A percentile compares a stretch with the other conserved stretches of the same genome.
Conservation (phyloP, 2,797 vertebrate species). For the Florisuga fusca region DNA sequence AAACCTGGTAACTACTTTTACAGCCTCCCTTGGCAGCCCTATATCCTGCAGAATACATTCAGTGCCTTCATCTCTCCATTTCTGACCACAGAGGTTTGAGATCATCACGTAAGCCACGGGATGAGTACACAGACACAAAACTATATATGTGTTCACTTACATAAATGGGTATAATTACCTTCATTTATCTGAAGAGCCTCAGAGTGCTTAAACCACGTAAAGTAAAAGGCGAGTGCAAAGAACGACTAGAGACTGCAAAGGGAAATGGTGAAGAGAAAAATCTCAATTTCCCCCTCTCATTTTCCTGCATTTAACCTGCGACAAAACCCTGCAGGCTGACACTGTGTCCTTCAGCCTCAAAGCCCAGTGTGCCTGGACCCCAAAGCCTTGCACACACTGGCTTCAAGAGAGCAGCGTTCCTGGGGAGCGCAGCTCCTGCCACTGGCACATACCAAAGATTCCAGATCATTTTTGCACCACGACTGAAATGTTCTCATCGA, state of each 20-base stretch:
- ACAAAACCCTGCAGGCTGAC: neutral
- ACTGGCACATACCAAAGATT: constrained; percentile 80
- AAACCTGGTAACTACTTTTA: neutral
- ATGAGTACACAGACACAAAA: fast-evolving
- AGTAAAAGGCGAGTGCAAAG: neutral
- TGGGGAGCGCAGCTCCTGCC: constrained; percentile 48
- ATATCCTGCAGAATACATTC: neutral
- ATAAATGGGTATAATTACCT: neutral
- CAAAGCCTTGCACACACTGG: neutral
- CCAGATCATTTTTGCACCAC: constrained; percentile 59
- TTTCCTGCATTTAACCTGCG: neutral
- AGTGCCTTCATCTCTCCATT: neutral
- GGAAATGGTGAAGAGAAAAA: neutral
- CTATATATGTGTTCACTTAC: fast-evolving
- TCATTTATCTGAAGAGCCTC: neutral
- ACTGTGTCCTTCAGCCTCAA: neutral
- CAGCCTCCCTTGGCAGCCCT: neutral
- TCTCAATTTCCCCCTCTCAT: neutral
- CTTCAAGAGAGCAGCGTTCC: neutral
- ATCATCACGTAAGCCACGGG: neutral
- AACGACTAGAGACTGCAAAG: neutral
- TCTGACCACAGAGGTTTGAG: neutral
- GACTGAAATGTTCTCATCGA: constrained; percentile 31
- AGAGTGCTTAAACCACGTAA: neutral
- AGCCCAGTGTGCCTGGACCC: neutral